Evolutionary conservation across 2,797 vertebrate species (phyloP).

Genomic region (Malurus splendens): DNA sequence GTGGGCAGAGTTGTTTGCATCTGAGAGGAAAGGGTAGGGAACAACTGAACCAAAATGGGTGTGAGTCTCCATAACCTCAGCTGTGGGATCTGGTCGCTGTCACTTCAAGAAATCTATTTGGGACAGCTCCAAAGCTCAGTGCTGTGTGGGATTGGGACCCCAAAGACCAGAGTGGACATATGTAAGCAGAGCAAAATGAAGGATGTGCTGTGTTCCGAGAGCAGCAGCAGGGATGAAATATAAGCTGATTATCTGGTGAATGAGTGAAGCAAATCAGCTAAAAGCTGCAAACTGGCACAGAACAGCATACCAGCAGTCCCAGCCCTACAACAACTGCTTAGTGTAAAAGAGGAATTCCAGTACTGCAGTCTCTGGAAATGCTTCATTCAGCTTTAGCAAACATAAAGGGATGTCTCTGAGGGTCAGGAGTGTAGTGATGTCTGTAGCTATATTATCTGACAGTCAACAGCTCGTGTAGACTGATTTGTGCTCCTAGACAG

Average conservation of each 20-base stretch:
- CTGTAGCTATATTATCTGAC: neutral
- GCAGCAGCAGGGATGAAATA: neutral
- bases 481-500: conserved; percentile 1
- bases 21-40: neutral
- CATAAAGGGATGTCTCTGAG: neutral
- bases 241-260: conserved; percentile 13
- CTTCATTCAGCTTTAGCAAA: conserved; percentile 1
- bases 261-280: neutral
- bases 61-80: neutral
- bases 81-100: neutral
- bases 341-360: neutral
- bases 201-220: neutral
- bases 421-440: neutral
- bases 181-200: neutral
- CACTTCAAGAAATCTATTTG: rapidly evolving
- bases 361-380: neutral
- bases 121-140: rapidly evolving
- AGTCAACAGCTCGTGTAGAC: neutral
- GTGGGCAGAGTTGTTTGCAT: neutral
- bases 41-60: neutral
- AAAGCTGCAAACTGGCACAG: neutral
- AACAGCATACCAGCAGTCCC: neutral
- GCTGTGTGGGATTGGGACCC: neutral
- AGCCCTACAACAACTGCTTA: neutral
- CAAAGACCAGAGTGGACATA: neutral